A percentile compares a stretch with the other conserved stretches of the same genome.
These are phyloP conservation scores for Opisthocomus hoazin DNA, from an alignment of 2,113 vertebrate genomes.

Conservation along the genomic window DNA sequence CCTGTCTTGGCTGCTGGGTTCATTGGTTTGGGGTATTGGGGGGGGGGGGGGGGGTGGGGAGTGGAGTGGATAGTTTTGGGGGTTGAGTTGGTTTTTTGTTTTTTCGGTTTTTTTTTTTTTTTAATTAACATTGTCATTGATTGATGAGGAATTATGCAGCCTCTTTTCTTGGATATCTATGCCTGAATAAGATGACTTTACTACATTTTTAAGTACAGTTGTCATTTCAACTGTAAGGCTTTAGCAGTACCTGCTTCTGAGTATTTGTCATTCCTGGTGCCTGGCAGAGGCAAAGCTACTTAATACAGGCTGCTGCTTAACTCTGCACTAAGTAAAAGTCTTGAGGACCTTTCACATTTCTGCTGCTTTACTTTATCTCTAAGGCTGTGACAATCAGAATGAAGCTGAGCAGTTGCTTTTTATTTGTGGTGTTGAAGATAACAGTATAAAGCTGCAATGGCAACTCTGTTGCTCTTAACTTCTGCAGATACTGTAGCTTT, in stretches of 20 bases:
- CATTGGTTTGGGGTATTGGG: not conserved
- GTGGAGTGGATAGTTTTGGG: not conserved
- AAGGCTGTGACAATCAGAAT: not conserved
- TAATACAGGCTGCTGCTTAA: not conserved
- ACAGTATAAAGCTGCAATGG: not conserved
- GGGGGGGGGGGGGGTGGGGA: not conserved
- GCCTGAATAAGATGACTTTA: not conserved
- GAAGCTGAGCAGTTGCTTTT: not conserved
- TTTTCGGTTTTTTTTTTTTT: not conserved
- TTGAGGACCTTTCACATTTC: not conserved
- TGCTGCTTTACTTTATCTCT: not conserved
- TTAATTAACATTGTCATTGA: not conserved
- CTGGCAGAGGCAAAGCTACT: not conserved
- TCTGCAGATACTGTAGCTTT: not conserved
- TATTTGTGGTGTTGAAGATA: not conserved
- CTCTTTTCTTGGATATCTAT: not conserved
- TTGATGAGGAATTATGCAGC: not conserved
- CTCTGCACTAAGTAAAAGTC: not conserved
- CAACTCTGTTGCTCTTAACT: not conserved
- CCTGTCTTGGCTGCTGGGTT: not conserved
- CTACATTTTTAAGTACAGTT: not conserved
- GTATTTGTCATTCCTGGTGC: not conserved
- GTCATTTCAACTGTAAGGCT: constrained; percentile 13
- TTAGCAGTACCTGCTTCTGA: constrained; percentile 8
- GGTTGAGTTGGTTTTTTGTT: too few relatives aligned